Evolutionary conservation across 1,140 invertebrate species (phyloP).

Genomic region (Geopemphigus sp.): DNA sequence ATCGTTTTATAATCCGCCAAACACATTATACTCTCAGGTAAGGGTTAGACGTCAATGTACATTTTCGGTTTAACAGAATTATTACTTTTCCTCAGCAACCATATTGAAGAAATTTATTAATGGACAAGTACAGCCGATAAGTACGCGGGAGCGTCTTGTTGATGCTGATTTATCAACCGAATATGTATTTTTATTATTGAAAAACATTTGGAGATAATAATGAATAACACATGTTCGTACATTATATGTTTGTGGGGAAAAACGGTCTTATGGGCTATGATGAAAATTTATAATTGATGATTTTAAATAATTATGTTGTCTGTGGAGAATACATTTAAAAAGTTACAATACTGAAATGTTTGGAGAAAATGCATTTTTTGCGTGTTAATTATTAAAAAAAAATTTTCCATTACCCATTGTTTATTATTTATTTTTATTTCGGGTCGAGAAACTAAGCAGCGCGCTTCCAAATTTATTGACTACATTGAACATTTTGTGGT

Average conservation of each 20-base stretch:
- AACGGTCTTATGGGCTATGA: neutral
- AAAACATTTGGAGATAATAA: neutral
- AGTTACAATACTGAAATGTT: constrained; percentile 15
- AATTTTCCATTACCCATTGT: too few relatives aligned
- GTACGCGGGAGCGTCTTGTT: constrained; percentile 36
- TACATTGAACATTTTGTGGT: too few relatives aligned
- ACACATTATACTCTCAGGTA: constrained; percentile 62
- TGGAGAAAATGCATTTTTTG: constrained; percentile 10
- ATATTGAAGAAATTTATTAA: constrained; percentile 30
- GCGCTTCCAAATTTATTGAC: too few relatives aligned
- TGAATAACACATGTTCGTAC: constrained; percentile 1
- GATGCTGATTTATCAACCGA: constrained; percentile 35
- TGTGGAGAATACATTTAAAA: constrained; percentile 14
- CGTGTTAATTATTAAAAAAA: constrained; percentile 12
- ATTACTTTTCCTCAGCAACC: neutral
- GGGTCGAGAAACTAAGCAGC: too few relatives aligned
- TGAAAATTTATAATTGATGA: constrained; percentile 34
- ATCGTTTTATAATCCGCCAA: constrained; percentile 62
- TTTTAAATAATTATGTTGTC: constrained; percentile 32
- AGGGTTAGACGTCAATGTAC: neutral
- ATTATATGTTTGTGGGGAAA: constrained; percentile 17
- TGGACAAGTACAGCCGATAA: constrained; percentile 31
- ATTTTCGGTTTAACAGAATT: neutral
- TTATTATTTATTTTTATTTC: too few relatives aligned
- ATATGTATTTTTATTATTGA: constrained; percentile 37